Conservation (phyloP, 2,888 invertebrate species). For the Hermaeophaga mercurialis region DNA sequence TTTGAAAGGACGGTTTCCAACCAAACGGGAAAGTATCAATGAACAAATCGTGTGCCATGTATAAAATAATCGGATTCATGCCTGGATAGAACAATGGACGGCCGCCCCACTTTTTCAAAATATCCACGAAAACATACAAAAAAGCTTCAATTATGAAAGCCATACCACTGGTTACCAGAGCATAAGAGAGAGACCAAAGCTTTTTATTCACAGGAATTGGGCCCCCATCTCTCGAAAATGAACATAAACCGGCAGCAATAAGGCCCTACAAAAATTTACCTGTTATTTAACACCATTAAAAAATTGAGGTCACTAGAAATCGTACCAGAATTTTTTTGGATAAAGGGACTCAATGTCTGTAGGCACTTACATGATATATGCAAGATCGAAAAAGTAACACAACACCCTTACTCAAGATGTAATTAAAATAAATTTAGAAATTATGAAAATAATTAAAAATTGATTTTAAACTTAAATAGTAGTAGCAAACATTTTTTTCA, state of each 20-base stretch:
- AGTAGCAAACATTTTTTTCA: too few relatives aligned
- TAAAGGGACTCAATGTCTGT: too few relatives aligned
- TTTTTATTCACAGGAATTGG: slow-evolving; percentile 85
- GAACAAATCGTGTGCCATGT: slow-evolving; percentile 76
- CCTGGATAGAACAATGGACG: slow-evolving; percentile 81
- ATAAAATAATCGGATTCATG: slow-evolving; percentile 80
- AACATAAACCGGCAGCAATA: slow-evolving; percentile 68
- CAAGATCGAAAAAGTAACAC: too few relatives aligned
- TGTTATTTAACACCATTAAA: not conserved
- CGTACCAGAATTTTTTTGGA: not conserved
- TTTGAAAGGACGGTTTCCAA: slow-evolving; percentile 64
- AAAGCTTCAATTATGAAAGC: slow-evolving; percentile 71
- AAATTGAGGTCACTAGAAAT: not conserved
- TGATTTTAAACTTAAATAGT: too few relatives aligned
- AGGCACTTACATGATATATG: too few relatives aligned
- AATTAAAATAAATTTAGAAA: not conserved
- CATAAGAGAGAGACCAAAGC: slow-evolving; percentile 82
- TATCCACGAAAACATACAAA: slow-evolving; percentile 74
- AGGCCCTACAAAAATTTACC: slow-evolving; percentile 61
- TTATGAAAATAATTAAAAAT: too few relatives aligned
- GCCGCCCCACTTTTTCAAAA: slow-evolving; percentile 76
- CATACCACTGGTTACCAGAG: slow-evolving; percentile 69
- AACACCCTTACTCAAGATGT: too few relatives aligned
- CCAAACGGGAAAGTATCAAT: slow-evolving; percentile 73
- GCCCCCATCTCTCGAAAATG: slow-evolving; percentile 72